Evolutionary conservation across 2,113 vertebrate species (phyloP), one percentile per base, ranked within the genome.

Genomic region (Catharus minimus): DNA sequence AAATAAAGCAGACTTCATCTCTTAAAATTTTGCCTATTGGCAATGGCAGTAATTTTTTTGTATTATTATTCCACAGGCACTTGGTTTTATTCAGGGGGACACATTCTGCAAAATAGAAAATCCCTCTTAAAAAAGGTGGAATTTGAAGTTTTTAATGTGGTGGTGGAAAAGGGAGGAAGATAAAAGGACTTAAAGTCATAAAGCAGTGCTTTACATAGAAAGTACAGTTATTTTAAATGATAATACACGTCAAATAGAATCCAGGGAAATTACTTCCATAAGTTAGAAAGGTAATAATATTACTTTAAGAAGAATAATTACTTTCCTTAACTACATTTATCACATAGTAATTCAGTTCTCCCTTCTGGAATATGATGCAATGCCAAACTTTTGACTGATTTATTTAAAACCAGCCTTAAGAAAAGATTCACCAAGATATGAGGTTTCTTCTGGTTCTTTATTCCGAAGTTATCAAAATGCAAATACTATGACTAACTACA

Each of bases 401-500:
- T 93, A 82, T 86, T 94, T 85, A 88, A 94, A 95, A 91, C n/a
- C 61, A 89, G 52, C 62, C 43, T 78, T 73, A 62, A 82, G 61
- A 81, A 94, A 95, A 91, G 83, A 93, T 94, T 92, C 94, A 88
- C 87, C 49, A 79, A 85, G 88, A 96, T 96, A 96, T 3, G 13
- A 87, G 62, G 23, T 44, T 93, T 90, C 85, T 94, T 89, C 90
- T 95, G 41, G 38, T 43, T 90, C 81, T 91, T 89, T 93, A 94
- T 96, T 97, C 68, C 87, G 93, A 95, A 95, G 73, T 94, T 97
- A 97, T 97, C 95, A 97, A 97, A 97, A 97, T 97, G 97, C 95
- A 97, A 97, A 97, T 97, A 82, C 55, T 90, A 11, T 96, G 94
- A 91, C 89, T 96, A 92, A 88, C 86, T 95, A 90, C 88, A 79